A percentile compares a stretch with the other conserved stretches of the same genome.
These are phyloP conservation scores for Oceanodroma tethys DNA, from an alignment of 2,113 vertebrate species.

Conservation along the genomic window DNA sequence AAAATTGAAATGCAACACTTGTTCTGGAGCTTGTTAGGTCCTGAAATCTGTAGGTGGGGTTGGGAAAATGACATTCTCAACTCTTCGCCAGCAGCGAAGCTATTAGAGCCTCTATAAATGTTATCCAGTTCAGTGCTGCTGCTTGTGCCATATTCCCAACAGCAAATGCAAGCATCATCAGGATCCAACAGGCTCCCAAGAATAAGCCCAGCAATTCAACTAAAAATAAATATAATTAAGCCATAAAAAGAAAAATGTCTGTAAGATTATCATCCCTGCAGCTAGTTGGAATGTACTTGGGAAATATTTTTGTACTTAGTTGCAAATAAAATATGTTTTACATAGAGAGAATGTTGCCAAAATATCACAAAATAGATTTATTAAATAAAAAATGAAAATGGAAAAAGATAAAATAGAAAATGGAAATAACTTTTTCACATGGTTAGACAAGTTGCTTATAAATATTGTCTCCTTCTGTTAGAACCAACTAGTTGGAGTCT, in stretches of 20 bases:
- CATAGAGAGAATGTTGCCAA: not conserved
- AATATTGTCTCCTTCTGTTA: not conserved
- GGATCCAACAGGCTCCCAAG: constrained; percentile 52
- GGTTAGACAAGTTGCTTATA: not conserved
- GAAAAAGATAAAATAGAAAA: not conserved
- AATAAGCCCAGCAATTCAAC: constrained; percentile 27
- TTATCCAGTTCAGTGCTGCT: not conserved
- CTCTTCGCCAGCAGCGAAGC: constrained; percentile 14
- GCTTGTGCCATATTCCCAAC: constrained; percentile 49
- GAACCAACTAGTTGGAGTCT: not conserved
- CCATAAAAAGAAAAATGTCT: constrained; percentile 47
- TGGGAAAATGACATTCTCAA: constrained; percentile 27
- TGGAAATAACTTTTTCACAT: not conserved
- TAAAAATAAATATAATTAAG: constrained; percentile 65
- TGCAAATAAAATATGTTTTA: constrained; percentile 29
- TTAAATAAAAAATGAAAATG: not conserved
- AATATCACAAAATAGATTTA: not conserved
- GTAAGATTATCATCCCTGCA: constrained; percentile 41
- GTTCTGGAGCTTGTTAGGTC: constrained; percentile 47
- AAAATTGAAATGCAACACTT: constrained; percentile 24
- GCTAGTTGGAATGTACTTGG: constrained; percentile 42
- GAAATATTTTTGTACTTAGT: constrained; percentile 33
- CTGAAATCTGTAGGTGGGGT: constrained; percentile 54
- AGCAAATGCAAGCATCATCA: constrained; percentile 58
- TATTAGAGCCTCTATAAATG: constrained; percentile 14